Evolutionary conservation across 2,888 invertebrate genomes (phyloP).

Genomic region (Tetragonula carbonaria): DNA sequence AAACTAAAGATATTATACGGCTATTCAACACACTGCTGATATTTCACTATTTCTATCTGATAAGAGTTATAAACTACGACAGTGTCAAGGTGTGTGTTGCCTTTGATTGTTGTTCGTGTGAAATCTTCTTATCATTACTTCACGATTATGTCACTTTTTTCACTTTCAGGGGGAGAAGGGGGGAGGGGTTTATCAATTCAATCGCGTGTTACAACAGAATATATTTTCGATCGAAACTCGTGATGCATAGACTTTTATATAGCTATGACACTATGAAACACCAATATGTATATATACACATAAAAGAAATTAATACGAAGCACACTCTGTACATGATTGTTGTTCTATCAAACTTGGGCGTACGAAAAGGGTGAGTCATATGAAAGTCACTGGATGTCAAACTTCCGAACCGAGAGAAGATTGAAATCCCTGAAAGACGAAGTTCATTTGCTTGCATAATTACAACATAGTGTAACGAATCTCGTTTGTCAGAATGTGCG

Average conservation of each 20-base stretch:
- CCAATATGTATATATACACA: not conserved
- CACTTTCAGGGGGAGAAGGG: not conserved
- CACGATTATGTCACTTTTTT: too few species aligned
- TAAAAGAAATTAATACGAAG: conserved; percentile 8
- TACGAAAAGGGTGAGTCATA: not conserved
- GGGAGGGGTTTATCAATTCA: too few species aligned
- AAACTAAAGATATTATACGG: conserved; percentile 39
- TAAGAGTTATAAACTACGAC: conserved; percentile 38
- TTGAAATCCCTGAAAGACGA: conserved; percentile 5
- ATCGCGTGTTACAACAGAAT: not conserved
- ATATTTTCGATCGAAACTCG: not conserved
- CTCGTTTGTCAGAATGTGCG: conserved; percentile 15
- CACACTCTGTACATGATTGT: conserved; percentile 17
- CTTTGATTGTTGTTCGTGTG: not conserved
- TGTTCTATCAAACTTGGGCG: conserved; percentile 14
- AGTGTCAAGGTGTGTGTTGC: conserved; percentile 30
- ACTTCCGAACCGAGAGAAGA: too few species aligned
- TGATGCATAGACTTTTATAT: not conserved
- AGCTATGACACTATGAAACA: conserved; percentile 19
- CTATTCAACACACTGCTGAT: conserved; percentile 53
- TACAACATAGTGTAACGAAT: conserved; percentile 15
- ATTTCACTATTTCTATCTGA: conserved; percentile 50
- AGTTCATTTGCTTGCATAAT: conserved; percentile 25
- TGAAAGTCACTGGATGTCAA: not conserved
- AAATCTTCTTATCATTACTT: not conserved